Evolutionary conservation across 2,797 vertebrate species (phyloP), one percentile per base, ranked within the genome.

Genomic region (Mionectes olivaceus): DNA sequence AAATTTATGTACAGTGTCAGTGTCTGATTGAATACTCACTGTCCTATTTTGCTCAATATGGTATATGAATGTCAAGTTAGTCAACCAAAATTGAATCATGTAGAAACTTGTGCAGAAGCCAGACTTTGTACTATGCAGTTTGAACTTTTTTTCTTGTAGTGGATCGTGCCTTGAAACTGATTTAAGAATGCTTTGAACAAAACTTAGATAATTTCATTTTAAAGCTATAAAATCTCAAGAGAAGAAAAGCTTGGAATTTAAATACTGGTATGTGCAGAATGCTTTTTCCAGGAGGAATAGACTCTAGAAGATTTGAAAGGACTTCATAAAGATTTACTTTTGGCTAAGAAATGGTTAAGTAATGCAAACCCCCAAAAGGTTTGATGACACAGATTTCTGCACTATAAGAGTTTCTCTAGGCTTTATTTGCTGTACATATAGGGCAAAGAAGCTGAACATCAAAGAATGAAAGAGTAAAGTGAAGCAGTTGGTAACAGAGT

Each of bases 151-250:
- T 86, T 78, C 13, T 82, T 70, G 49, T 33, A 25, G 41, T 25
- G 22, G 47, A 24, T 78, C 90, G 19, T 70, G 27, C 18, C 22
- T 52, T 67, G 71, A 82, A 90, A 76, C 37, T 56, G 19, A 64
- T 71, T 68, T 68, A 52, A 64, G 49, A 46, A n/a, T 47, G 19
- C 11, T 84, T 76, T 67, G 56, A 83, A 77, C 9, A 79, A 67
- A 88, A 63, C 25, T 63, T 83, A 47, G 5, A 39, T 90, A 88
- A 84, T 33, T 67, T 87, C 1, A 63, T 91, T 94, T 87, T 63
- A 52, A 71, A 87, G 6, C 52, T 71, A 15, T 24, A 57, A 78
- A 57, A 50, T 50, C 43, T 69, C 14, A 33, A 59, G 44, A 69
- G 64, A 65, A 52, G 2, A 5, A 41, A 65, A 52, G 3, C 9